Conservation (phyloP, 1,140 invertebrate genomes). For the Heliconius himera region DNA sequence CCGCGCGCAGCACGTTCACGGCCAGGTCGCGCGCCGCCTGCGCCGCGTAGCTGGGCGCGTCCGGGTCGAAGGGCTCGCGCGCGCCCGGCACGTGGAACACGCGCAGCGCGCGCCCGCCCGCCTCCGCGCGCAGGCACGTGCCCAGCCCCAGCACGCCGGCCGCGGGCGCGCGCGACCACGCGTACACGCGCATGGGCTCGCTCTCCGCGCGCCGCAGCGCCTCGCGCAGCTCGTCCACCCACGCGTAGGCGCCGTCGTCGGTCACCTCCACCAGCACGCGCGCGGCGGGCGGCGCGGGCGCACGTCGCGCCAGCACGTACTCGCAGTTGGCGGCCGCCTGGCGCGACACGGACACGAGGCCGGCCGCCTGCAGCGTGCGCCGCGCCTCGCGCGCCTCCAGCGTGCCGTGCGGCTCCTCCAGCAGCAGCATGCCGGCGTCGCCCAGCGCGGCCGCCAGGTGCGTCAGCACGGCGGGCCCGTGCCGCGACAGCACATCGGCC, state of each 20-base stretch:
- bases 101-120: conserved; percentile 89
- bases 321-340: conserved; percentile 83
- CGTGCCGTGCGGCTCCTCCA: conserved; percentile 86
- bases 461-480: conserved; percentile 79
- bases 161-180: conserved; percentile 79
- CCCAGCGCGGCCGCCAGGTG: conserved; percentile 85
- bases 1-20: conserved; percentile 91
- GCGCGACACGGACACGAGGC: conserved; percentile 81
- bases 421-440: conserved; percentile 88
- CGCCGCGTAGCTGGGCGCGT: conserved; percentile 81
- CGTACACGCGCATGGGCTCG: conserved; percentile 84
- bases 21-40: conserved; percentile 90
- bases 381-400: conserved; percentile 75
- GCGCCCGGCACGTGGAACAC: conserved; percentile 87
- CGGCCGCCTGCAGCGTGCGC: conserved; percentile 67
- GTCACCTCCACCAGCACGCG: conserved; percentile 83
- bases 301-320: conserved; percentile 84
- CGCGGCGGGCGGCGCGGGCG: conserved; percentile 54
- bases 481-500: conserved; percentile 83
- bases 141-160: conserved; percentile 93
- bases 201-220: conserved; percentile 84
- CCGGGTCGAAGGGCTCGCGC: conserved; percentile 84
- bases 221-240: conserved; percentile 92
- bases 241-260: conserved; percentile 87
- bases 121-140: conserved; percentile 93